Evolutionary conservation across 1,140 invertebrate genomes (phyloP).

Genomic region (Archivesica marissinica): DNA sequence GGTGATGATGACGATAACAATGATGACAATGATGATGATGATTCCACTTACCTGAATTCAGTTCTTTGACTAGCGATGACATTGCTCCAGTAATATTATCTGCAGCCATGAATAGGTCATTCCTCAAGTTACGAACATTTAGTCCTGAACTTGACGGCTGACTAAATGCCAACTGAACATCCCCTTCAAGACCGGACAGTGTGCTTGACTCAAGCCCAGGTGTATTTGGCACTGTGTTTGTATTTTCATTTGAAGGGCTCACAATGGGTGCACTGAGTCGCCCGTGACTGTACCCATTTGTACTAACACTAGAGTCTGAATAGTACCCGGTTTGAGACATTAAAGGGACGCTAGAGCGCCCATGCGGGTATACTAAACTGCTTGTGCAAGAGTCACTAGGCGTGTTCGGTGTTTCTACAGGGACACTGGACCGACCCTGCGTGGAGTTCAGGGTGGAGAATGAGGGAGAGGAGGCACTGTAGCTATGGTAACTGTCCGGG

Average conservation of each 20-base stretch:
- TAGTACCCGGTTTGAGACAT: slow-evolving; percentile 70
- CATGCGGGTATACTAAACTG: slow-evolving; percentile 32
- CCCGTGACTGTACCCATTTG: slow-evolving; percentile 54
- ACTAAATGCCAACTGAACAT: slow-evolving; percentile 83
- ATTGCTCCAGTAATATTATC: slow-evolving; percentile 98
- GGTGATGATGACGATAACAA: too few relatives aligned
- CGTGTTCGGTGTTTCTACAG: slow-evolving; percentile 67
- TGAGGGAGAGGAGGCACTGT: slow-evolving; percentile 69
- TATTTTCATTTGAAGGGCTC: slow-evolving; percentile 68
- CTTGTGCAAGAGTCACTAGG: slow-evolving; percentile 61
- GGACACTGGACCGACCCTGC: slow-evolving; percentile 33
- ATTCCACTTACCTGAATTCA: slow-evolving; percentile 90
- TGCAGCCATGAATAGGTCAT: slow-evolving; percentile 95
- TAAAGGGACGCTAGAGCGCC: slow-evolving; percentile 55
- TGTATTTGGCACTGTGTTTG: slow-evolving; percentile 78
- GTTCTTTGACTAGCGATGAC: slow-evolving; percentile 96
- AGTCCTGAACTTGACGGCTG: slow-evolving; percentile 68
- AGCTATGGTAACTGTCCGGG: slow-evolving; percentile 88
- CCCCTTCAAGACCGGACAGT: slow-evolving; percentile 84
- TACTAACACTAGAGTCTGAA: slow-evolving; percentile 60
- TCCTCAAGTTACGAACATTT: slow-evolving; percentile 82
- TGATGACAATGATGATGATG: neutral
- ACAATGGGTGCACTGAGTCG: slow-evolving; percentile 59
- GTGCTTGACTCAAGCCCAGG: slow-evolving; percentile 75
- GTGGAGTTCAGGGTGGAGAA: slow-evolving; percentile 16